Evolutionary conservation across 2,797 vertebrate genomes (phyloP).

Genomic region (Ceryle rudis): DNA sequence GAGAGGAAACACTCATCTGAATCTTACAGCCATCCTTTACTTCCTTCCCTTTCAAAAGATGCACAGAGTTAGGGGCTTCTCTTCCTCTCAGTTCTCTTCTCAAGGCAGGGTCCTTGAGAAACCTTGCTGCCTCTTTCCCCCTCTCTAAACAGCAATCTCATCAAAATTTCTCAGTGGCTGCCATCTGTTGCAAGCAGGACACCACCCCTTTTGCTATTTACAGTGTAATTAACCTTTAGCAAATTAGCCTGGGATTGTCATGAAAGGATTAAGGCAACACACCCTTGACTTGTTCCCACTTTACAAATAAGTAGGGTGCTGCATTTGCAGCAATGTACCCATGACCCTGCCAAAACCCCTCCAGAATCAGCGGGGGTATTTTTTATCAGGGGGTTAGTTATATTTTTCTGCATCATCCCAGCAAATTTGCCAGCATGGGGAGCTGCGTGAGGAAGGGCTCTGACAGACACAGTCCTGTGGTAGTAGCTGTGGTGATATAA

Average conservation of each 20-base stretch:
- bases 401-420: neutral
- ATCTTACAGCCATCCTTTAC: neutral
- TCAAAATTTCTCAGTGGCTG: neutral
- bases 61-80: neutral
- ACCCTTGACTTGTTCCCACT: neutral
- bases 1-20: neutral
- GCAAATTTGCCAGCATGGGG: neutral
- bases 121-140: neutral
- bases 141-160: neutral
- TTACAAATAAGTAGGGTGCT: fast-evolving
- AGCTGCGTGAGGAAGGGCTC: neutral
- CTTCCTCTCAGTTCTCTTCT: neutral
- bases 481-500: neutral
- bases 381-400: neutral
- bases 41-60: neutral
- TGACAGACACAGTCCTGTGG: neutral
- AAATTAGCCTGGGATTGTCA: slow-evolving; percentile 39
- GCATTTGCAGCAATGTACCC: neutral
- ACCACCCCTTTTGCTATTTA: slow-evolving; percentile 41
- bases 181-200: slow-evolving; percentile 18
- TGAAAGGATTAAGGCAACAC: slow-evolving; percentile 45
- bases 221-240: slow-evolving; percentile 63
- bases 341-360: neutral
- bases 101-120: neutral
- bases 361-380: neutral